phyloP scores from a whole-genome alignment of 23 tunicate species.

The Diplosoma virens region DNA sequence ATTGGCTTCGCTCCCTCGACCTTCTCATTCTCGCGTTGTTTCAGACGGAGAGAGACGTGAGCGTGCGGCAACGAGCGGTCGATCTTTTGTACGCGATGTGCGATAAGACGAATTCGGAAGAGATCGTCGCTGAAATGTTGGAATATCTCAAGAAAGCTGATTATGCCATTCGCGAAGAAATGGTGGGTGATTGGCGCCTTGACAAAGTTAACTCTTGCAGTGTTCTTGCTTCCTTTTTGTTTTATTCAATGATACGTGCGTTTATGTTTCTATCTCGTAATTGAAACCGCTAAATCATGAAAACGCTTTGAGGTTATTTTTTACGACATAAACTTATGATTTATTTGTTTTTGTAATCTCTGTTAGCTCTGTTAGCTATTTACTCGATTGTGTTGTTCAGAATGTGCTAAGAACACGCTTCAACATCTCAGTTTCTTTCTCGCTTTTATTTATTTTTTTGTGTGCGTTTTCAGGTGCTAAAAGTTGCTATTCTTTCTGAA shows the following conservation, averaged over 20 bases:
- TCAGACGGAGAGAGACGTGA: slow-evolving; percentile 97
- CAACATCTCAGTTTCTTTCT: too few species aligned
- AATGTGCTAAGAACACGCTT: neutral
- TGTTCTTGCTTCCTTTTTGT: neutral
- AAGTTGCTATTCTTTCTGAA: slow-evolving; percentile 96
- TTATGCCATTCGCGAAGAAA: slow-evolving; percentile 98
- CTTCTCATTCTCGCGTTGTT: neutral
- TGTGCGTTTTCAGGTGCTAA: slow-evolving; percentile 84
- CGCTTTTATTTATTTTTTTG: too few species aligned
- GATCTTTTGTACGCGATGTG: slow-evolving; percentile 99
- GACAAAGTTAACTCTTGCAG: neutral
- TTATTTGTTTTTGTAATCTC: too few species aligned
- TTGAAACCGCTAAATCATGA: too few species aligned
- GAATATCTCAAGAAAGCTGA: slow-evolving; percentile 91
- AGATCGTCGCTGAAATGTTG: slow-evolving; percentile 96
- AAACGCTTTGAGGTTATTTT: too few species aligned
- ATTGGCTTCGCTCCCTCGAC: too few species aligned
- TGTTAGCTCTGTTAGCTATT: too few species aligned
- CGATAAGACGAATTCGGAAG: slow-evolving; percentile 90
- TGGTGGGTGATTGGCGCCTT: slow-evolving; percentile 42
- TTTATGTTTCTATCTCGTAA: too few species aligned
- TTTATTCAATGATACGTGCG: too few species aligned
- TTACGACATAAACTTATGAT: too few species aligned
- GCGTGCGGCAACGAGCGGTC: slow-evolving; percentile 96
- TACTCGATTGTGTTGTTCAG: neutral